These are phyloP conservation scores for Bombylius major DNA, from an alignment of 2,888 invertebrate genomes.

Conservation along the genomic window DNA sequence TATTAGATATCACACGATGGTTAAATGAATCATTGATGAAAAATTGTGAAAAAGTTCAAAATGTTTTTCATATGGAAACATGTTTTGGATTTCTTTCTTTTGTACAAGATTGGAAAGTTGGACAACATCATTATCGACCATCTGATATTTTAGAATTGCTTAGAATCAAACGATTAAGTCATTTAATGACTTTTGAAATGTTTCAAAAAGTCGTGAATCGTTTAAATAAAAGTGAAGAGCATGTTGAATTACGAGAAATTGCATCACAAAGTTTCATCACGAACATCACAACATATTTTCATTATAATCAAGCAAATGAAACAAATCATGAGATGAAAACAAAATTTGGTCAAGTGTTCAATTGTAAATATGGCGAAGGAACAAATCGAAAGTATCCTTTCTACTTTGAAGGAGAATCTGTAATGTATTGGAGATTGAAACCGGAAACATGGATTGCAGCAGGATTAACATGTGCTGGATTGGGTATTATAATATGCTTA, in stretches of 20 bases:
- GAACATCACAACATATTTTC: slow-evolving; percentile 34
- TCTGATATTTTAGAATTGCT: slow-evolving; percentile 25
- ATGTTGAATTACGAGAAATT: slow-evolving; percentile 28
- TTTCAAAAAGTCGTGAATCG: slow-evolving; percentile 25
- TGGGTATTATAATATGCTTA: slow-evolving; percentile 50
- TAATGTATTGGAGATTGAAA: slow-evolving; percentile 36
- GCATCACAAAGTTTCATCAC: slow-evolving; percentile 33
- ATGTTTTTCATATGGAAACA: slow-evolving; percentile 24
- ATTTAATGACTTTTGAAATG: slow-evolving; percentile 34
- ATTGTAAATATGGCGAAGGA: slow-evolving; percentile 30
- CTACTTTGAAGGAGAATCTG: slow-evolving; percentile 33
- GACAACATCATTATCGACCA: slow-evolving; percentile 15
- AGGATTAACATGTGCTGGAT: slow-evolving; percentile 50
- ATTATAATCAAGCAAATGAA: slow-evolving; percentile 30
- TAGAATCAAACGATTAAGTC: slow-evolving; percentile 26
- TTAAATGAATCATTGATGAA: slow-evolving; percentile 28
- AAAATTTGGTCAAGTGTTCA: slow-evolving; percentile 34
- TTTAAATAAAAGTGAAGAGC: slow-evolving; percentile 17
- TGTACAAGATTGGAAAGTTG: slow-evolving; percentile 30
- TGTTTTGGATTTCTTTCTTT: slow-evolving; percentile 30
- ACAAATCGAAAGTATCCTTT: slow-evolving; percentile 31
- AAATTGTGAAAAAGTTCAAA: slow-evolving; percentile 28
- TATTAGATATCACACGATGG: slow-evolving; percentile 30
- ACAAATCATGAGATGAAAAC: slow-evolving; percentile 31
- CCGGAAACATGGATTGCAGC: slow-evolving; percentile 46